Percentiles rank a stretch among this genome's conserved stretches.
These are phyloP conservation scores for Agrochola lota DNA, from an alignment of 2,888 invertebrate genomes.

Conservation along the genomic window DNA sequence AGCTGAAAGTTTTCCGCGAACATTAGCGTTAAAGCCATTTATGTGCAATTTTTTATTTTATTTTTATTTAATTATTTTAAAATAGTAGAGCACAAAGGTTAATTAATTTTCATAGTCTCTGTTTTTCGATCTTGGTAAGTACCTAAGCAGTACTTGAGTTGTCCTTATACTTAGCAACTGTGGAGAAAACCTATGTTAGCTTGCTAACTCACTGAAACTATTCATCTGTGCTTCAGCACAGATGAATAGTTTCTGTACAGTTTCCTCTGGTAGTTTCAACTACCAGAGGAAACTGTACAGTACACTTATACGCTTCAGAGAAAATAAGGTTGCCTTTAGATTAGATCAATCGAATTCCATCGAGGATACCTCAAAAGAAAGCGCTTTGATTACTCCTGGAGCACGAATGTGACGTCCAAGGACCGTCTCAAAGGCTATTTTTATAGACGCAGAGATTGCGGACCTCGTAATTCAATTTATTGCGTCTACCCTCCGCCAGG, in stretches of 20 bases:
- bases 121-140: not conserved
- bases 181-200: not conserved
- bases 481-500: conserved; percentile 79
- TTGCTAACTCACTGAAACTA: not conserved
- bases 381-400: conserved; percentile 74
- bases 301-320: not conserved
- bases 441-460: conserved; percentile 82
- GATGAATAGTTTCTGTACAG: too few relatives aligned
- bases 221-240: too few relatives aligned
- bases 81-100: not conserved
- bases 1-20: not conserved
- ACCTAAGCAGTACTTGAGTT: not conserved
- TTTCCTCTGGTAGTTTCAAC: too few relatives aligned
- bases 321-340: conserved; percentile 22
- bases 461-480: conserved; percentile 86
- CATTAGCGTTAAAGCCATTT: not conserved
- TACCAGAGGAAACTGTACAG: not conserved
- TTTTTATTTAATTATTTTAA: not conserved
- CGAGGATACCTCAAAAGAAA: conserved; percentile 67
- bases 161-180: not conserved
- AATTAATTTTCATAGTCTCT: not conserved
- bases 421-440: conserved; percentile 78
- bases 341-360: conserved; percentile 59
- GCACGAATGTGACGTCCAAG: conserved; percentile 65
- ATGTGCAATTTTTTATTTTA: too few relatives aligned